Evolutionary conservation across 2,888 invertebrate genomes (phyloP), one percentile per base, ranked within the genome.

Genomic region (Geophilus truncorum): DNA sequence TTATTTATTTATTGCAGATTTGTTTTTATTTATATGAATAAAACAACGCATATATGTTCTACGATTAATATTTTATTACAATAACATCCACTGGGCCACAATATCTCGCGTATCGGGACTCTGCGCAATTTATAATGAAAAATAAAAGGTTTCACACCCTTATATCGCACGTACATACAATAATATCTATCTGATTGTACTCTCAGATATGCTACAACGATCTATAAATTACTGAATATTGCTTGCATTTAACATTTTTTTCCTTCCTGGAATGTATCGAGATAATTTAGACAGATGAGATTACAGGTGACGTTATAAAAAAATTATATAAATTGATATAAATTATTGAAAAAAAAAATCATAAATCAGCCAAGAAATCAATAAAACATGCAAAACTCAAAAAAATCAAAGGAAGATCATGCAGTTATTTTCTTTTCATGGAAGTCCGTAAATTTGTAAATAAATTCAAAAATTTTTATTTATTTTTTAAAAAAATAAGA

Each of bases 381-480:
- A 25, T 25, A 62, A 25, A 28, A 28, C 62, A 70, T 70, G 70
- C 70, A 70, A 70, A 70, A 70, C 70, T 70, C 10, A 23, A 9
- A 15, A 70, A 70, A 70, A 70, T 28, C 70, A 70, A 70, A 70
- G 70, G 7, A 28, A 70, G 70, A 70, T 70, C 70, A 70, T 70
- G 70, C n/a, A 70, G 12, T 70, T n/a, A 21, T 51, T 18, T n/a
- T 51, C 18, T 40, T 40, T 40, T n/a, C n/a, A n/a, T 32, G 51
- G 51, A 21, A 51, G 18, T n/a, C 18, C 51, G 18, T 3, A 18
- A 32, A 32, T 4, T 32, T 32, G n/a, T 18, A 51, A 45, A 51
- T 51, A 51, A 51, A 51, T 18, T 6, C 21, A 51, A 51, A 51
- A 18, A 18, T 18, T n/a, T 62, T 70, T 70, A 5, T 25, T 70